Conservation (phyloP, 2,113 vertebrate species). For the rabbit (Oryctolagus cuniculus) region DNA sequence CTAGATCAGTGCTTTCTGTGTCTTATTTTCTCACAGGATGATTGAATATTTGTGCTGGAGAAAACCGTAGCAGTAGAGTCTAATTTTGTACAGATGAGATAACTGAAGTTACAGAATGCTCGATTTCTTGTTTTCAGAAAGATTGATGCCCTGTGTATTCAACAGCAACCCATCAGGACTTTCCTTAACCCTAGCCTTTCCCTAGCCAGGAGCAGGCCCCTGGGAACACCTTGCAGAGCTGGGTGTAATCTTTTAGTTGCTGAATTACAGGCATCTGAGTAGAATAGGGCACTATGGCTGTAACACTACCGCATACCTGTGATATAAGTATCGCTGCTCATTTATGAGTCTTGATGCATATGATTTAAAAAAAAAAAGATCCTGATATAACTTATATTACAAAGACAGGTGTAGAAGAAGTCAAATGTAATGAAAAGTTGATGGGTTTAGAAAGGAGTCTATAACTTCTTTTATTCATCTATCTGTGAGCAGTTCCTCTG, state of each 20-base stretch:
- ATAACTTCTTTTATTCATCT: background rate
- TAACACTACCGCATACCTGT: background rate
- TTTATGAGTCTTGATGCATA: slow-evolving; percentile 21
- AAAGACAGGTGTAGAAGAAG: background rate
- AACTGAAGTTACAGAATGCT: background rate
- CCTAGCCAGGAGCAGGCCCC: too few relatives aligned
- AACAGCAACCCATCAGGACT: background rate
- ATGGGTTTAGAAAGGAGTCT: background rate
- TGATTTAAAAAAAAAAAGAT: background rate
- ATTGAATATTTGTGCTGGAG: background rate
- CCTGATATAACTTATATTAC: background rate
- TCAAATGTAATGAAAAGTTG: background rate
- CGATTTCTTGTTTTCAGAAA: background rate
- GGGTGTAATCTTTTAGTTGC: background rate
- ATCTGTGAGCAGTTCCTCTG: background rate
- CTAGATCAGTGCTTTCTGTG: background rate
- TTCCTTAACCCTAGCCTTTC: background rate
- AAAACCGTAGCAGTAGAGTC: background rate
- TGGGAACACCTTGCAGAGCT: background rate
- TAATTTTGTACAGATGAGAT: background rate
- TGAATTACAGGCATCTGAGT: background rate
- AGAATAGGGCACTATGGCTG: too few relatives aligned
- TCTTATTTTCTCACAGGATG: background rate
- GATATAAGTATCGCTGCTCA: background rate
- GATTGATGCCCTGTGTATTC: background rate